Conservation (phyloP, 2,113 vertebrate genomes). For the Fulica atra region DNA sequence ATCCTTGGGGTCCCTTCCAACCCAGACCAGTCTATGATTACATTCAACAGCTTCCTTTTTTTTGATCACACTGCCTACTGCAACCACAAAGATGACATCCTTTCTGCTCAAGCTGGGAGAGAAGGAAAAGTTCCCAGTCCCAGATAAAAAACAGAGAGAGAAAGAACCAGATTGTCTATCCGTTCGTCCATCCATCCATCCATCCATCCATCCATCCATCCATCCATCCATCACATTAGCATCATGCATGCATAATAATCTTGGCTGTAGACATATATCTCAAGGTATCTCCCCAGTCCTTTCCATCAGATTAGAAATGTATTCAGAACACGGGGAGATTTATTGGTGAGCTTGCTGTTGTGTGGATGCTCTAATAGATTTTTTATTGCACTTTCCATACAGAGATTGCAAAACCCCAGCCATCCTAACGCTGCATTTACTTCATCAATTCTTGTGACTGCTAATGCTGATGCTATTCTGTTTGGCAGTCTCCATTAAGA, state of each 20-base stretch:
- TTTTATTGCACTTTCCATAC: neutral
- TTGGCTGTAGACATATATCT: neutral
- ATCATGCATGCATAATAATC: rapidly evolving
- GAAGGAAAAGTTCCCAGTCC: neutral
- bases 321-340: neutral
- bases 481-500: conserved; percentile 40
- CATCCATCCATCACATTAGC: neutral
- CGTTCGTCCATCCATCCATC: neutral
- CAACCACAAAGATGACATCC: neutral
- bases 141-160: neutral
- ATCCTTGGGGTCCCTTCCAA: too few relatives aligned
- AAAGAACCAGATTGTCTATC: neutral
- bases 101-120: neutral
- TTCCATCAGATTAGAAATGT: neutral
- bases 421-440: neutral
- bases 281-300: neutral
- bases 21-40: neutral
- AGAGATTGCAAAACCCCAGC: neutral
- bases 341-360: neutral
- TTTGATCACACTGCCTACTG: neutral
- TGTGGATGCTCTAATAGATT: conserved; percentile 1
- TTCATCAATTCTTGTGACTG: conserved; percentile 54
- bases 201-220: neutral
- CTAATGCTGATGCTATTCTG: neutral
- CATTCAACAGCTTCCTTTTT: neutral